Conservation (phyloP, 1,140 invertebrate genomes). For the Pristionchus pacificus region DNA sequence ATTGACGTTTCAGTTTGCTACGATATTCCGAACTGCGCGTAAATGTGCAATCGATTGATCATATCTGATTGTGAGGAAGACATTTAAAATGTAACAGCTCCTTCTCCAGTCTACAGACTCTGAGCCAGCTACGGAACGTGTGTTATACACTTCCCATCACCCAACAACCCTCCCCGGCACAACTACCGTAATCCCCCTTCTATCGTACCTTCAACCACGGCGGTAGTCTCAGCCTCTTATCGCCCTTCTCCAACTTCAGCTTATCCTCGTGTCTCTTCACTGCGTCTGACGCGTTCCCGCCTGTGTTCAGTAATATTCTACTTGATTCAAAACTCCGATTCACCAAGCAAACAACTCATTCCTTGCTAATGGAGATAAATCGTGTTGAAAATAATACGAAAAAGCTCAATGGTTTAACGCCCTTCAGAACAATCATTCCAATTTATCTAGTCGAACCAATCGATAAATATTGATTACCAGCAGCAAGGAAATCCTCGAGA, state of each 20-base stretch:
- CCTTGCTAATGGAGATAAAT: too few relatives aligned
- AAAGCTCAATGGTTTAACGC: not conserved
- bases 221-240: slow-evolving; percentile 68
- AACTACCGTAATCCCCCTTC: too few relatives aligned
- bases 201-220: slow-evolving; percentile 93
- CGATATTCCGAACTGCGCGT: too few relatives aligned
- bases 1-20: too few relatives aligned
- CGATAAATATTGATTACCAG: too few relatives aligned
- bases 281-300: slow-evolving; percentile 18
- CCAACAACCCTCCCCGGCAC: too few relatives aligned
- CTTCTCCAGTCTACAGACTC: too few relatives aligned
- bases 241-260: slow-evolving; percentile 37
- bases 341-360: too few relatives aligned
- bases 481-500: slow-evolving; percentile 23
- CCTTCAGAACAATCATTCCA: not conserved
- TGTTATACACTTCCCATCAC: too few relatives aligned
- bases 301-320: slow-evolving; percentile 4
- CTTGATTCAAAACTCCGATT: slow-evolving; percentile 10
- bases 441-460: too few relatives aligned
- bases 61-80: slow-evolving; percentile 78
- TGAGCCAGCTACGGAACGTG: too few relatives aligned
- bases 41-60: too few relatives aligned
- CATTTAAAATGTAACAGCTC: slow-evolving; percentile 61
- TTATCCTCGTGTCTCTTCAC: slow-evolving; percentile 28
- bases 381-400: not conserved